Percentiles rank a stretch among this genome's conserved stretches.
Conservation (phyloP, 2,113 vertebrate species). For the Mus spicilegus region DNA sequence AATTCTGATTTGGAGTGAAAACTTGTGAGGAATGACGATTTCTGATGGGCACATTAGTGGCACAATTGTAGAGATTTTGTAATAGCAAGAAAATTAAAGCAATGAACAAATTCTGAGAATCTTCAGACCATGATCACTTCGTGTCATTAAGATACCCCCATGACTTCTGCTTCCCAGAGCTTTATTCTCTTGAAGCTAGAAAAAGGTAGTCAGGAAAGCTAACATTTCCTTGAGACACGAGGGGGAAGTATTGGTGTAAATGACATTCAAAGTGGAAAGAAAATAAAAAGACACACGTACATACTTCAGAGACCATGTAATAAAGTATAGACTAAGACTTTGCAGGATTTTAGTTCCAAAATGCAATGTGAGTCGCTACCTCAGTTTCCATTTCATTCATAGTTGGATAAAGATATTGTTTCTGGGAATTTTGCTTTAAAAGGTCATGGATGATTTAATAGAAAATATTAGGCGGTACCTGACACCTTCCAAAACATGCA, state of each 20-base stretch:
- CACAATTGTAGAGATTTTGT: neutral
- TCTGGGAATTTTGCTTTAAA: neutral
- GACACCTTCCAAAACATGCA: neutral
- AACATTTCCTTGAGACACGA: neutral
- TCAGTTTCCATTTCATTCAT: neutral
- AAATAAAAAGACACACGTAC: neutral
- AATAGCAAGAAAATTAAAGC: neutral
- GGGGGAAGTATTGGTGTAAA: neutral
- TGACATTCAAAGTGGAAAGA: neutral
- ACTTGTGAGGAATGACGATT: neutral
- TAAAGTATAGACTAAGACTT: neutral
- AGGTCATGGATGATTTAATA: slow-evolving; percentile 27
- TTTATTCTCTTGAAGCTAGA: slow-evolving; percentile 32
- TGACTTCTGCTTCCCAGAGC: neutral
- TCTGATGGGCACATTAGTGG: neutral
- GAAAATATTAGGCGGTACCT: slow-evolving; percentile 3
- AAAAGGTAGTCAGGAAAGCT: neutral
- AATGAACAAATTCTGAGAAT: slow-evolving; percentile 4
- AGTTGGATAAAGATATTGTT: neutral
- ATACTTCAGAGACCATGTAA: neutral
- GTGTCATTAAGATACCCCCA: neutral
- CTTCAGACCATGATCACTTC: neutral
- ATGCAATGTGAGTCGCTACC: neutral
- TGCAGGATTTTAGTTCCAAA: neutral
- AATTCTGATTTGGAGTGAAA: slow-evolving; percentile 60